phyloP scores from a whole-genome alignment of 2,797 vertebrate species.

The Adelosebastes latens region DNA sequence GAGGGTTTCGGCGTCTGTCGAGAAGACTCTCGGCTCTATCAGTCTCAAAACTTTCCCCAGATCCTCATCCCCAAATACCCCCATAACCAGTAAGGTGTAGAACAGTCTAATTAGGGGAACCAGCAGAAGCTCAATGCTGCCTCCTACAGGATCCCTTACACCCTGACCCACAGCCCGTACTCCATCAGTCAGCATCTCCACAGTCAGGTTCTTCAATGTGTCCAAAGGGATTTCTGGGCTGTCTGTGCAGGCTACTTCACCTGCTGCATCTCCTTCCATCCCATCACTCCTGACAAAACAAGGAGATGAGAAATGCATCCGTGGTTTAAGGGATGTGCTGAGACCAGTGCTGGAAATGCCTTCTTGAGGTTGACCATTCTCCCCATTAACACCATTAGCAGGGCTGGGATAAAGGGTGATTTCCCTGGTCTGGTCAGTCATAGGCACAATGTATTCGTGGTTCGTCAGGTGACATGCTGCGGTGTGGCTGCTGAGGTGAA shows the following conservation, averaged over 20 bases:
- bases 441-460: constrained; percentile 94
- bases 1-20: constrained; percentile 21
- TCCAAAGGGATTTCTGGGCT: constrained; percentile 94
- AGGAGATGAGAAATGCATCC: constrained; percentile 86
- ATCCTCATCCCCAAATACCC: constrained; percentile 88
- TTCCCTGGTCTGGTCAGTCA: constrained; percentile 89
- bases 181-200: constrained; percentile 91
- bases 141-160: constrained; percentile 92
- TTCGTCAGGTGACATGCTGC: constrained; percentile 91
- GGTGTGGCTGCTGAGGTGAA: constrained; percentile 89
- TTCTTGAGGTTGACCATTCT: constrained; percentile 68
- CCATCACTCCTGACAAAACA: constrained; percentile 85
- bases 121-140: constrained; percentile 91
- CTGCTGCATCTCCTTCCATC: constrained; percentile 21
- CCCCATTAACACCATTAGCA: constrained; percentile 18
- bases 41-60: constrained; percentile 86
- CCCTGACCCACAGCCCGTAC: constrained; percentile 86
- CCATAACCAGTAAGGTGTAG: constrained; percentile 91
- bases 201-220: constrained; percentile 87
- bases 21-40: constrained; percentile 89
- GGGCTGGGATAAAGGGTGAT: constrained; percentile 85
- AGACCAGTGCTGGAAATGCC: constrained; percentile 84
- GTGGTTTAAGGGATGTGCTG: constrained; percentile 89
- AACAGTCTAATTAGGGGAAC: constrained; percentile 93
- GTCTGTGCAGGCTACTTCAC: constrained; percentile 78